Conservation (phyloP, 2,797 vertebrate species). For the Alcedo quadribrachys region DNA sequence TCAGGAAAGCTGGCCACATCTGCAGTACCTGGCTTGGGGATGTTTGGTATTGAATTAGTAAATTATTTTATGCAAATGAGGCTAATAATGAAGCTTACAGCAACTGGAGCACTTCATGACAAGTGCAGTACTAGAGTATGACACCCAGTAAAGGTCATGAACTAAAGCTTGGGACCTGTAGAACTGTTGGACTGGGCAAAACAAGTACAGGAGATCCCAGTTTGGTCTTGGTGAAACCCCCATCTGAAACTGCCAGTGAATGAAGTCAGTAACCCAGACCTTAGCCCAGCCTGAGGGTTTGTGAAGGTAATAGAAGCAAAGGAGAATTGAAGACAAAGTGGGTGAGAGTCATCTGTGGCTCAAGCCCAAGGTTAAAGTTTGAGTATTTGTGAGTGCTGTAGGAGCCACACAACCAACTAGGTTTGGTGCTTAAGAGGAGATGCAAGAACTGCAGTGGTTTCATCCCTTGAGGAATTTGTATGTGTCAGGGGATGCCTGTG, state of each 20-base stretch:
- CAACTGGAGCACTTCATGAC: background rate
- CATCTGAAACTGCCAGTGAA: background rate
- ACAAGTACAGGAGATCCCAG: background rate
- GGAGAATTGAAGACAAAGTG: background rate
- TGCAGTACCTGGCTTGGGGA: background rate
- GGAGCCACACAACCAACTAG: background rate
- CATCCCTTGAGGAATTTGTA: background rate
- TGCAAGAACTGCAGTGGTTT: background rate
- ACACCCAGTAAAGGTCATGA: background rate
- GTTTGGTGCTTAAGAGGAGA: background rate
- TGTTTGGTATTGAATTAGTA: slow-evolving; percentile 29
- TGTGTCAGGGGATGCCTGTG: background rate
- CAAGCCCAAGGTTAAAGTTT: background rate
- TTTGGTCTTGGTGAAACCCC: background rate
- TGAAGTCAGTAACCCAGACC: background rate
- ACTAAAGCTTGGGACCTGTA: background rate
- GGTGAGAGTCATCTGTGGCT: background rate
- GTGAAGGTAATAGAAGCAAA: background rate
- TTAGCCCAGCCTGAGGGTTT: background rate
- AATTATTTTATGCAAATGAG: slow-evolving; percentile 1
- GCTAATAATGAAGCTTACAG: background rate
- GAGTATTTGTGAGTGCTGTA: background rate
- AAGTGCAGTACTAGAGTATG: background rate
- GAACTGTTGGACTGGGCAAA: background rate
- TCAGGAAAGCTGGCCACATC: background rate